Percentiles rank a stretch among this genome's conserved stretches.
These are phyloP conservation scores for Liparis tanakae DNA, from an alignment of 2,797 vertebrate species.

Conservation along the genomic window DNA sequence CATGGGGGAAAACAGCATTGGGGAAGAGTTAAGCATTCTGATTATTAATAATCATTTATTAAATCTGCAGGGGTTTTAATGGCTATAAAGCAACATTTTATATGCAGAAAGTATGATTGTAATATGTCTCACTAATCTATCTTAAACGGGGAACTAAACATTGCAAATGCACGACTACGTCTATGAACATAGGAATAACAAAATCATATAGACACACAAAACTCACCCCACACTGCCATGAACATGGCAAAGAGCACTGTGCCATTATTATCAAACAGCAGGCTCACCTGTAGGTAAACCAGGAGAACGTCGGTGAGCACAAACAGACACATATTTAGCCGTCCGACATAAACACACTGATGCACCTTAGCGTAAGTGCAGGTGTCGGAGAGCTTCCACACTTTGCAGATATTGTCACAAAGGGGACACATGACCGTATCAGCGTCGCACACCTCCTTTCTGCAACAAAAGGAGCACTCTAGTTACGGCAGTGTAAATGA, in stretches of 20 bases:
- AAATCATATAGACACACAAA: constrained; percentile 15
- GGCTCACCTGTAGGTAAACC: constrained; percentile 84
- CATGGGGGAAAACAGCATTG: background rate
- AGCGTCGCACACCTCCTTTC: constrained; percentile 91
- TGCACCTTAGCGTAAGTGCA: constrained; percentile 92
- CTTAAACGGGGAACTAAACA: constrained; percentile 13
- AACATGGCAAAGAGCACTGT: constrained; percentile 93
- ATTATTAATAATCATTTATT: background rate
- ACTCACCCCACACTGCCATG: constrained; percentile 98
- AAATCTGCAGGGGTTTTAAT: constrained; percentile 1
- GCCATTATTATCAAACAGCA: constrained; percentile 92
- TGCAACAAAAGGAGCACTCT: constrained; percentile 61
- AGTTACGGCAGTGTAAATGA: background rate
- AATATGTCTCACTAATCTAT: background rate
- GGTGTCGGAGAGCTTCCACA: constrained; percentile 91
- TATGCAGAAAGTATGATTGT: background rate
- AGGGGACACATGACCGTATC: constrained; percentile 90
- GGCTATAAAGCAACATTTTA: background rate
- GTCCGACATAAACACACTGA: background rate
- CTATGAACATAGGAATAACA: background rate
- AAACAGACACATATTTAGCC: background rate
- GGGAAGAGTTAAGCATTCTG: background rate
- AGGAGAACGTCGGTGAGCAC: constrained; percentile 18
- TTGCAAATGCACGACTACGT: background rate
- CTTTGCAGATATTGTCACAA: constrained; percentile 88